A percentile compares a stretch with the other conserved stretches of the same genome.
These are phyloP conservation scores for Microhierax caerulescens DNA, from an alignment of 2,797 vertebrate genomes.

Conservation along the genomic window DNA sequence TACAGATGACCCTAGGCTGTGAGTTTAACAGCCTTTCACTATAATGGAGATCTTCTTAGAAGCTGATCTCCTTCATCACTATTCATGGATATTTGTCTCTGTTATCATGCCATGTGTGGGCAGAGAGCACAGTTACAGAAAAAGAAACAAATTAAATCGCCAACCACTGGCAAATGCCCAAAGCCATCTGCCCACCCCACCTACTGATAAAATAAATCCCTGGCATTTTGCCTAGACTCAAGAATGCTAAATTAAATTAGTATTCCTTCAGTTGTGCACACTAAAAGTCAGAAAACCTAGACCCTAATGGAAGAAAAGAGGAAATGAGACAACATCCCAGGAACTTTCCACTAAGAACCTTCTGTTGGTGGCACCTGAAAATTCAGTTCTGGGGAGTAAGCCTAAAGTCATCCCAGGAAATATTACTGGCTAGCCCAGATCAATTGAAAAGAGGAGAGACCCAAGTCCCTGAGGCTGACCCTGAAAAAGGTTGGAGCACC, in stretches of 20 bases:
- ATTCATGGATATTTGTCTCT: not conserved
- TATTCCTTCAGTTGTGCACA: not conserved
- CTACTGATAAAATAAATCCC: not conserved
- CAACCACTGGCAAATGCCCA: not conserved
- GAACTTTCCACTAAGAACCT: not conserved
- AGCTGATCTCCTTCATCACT: not conserved
- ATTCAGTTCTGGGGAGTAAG: not conserved
- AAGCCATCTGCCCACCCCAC: not conserved
- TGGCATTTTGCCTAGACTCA: not conserved
- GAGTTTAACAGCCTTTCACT: not conserved
- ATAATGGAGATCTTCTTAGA: not conserved
- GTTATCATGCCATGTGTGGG: not conserved
- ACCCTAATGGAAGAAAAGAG: not conserved
- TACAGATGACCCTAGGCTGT: not conserved
- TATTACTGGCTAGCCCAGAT: not conserved
- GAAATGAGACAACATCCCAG: not conserved
- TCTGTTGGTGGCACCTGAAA: not conserved
- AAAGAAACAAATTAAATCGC: slow-evolving; percentile 5
- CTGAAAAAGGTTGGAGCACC: not conserved
- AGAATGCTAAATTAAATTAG: slow-evolving; percentile 8
- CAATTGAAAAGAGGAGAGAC: not conserved
- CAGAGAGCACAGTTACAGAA: not conserved
- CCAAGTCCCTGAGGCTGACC: fast-evolving
- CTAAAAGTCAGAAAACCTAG: not conserved
- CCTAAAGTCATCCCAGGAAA: not conserved